Percentiles rank a stretch among this genome's conserved stretches.
Evolutionary conservation across 1,140 invertebrate genomes (phyloP).

Genomic region (Himalopsyche phryganea): DNA sequence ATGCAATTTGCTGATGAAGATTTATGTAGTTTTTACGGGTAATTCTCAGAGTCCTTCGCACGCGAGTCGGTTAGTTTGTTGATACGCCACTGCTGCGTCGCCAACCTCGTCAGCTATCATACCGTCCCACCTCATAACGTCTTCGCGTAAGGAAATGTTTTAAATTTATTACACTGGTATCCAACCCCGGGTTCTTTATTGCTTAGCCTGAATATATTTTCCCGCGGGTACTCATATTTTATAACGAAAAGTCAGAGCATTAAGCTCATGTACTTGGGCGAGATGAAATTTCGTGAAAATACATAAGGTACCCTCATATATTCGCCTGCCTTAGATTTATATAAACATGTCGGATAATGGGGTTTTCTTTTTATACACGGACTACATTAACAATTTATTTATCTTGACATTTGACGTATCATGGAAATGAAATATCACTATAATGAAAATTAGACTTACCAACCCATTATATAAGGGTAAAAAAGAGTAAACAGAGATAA

Average conservation of each 20-base stretch:
- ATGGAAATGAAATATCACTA: no score
- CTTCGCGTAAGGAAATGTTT: conserved; percentile 30
- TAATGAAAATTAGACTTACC: no score
- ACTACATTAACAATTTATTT: no score
- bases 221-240: conserved; percentile 11
- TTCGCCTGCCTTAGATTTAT: neutral
- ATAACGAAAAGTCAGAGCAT: conserved; percentile 26
- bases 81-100: neutral
- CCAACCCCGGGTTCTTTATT: conserved; percentile 15
- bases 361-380: no score
- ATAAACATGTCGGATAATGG: neutral
- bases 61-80: no score
- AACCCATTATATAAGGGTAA: no score
- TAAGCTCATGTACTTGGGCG: conserved; percentile 15
- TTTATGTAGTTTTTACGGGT: no score
- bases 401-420: no score
- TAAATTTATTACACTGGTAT: conserved; percentile 27
- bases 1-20: no score
- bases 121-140: conserved; percentile 29
- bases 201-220: conserved; percentile 16
- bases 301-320: neutral
- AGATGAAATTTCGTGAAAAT: conserved; percentile 28
- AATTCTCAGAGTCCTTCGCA: no score
- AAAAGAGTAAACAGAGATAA: no score
- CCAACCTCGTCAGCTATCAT: neutral